Evolutionary conservation across 2,888 invertebrate species (phyloP), one percentile per base, ranked within the genome.

Genomic region (Agapostemon virescens): DNA sequence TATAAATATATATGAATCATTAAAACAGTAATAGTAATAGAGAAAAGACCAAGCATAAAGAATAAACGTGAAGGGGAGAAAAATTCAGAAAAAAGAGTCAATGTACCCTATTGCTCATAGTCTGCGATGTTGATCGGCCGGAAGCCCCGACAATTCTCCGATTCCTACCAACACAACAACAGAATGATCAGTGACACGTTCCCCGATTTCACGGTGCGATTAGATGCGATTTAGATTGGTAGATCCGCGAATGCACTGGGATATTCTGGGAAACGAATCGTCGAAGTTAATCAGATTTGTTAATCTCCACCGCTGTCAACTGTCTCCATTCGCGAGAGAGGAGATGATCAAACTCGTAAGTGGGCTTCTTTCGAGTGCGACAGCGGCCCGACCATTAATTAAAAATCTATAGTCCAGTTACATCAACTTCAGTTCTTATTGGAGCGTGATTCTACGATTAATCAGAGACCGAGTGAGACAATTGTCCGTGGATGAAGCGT

Each of bases 71-170:
- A 69, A 69, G 73, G 74, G 58, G 52, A 72, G 71, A 78, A 86
- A 78, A 87, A 83, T 79, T 81, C 82, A 84, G 82, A 86, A 86
- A 88, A 89, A 88, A 85, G 87, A 86, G 83, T 88, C 81, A 89
- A 92, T 92, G 92, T 92, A 92, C 92, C 93, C 92, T 92, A 92
- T 89, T 92, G 90, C 90, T 92, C 89, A 90, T 91, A 91, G 92
- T 90, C 91, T 88, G 92, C 89, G 90, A 90, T 90, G 92, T 90
- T 91, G 92, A 92, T 90, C 89, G 90, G 87, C 92, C 90, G 90
- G 91, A 86, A 89, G 90, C 88, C 90, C 89, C 90, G 88, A 90
- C 84, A 90, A 89, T 89, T 88, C 91, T 91, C 92, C 92, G 90
- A 91, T 88, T 88, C 92, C 92, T 92, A 91, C 89, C 91, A 91